Percentiles rank a stretch among this genome's conserved stretches.
phyloP scores from a whole-genome alignment of 2,797 vertebrate genomes.

The Thalassophryne amazonica region DNA sequence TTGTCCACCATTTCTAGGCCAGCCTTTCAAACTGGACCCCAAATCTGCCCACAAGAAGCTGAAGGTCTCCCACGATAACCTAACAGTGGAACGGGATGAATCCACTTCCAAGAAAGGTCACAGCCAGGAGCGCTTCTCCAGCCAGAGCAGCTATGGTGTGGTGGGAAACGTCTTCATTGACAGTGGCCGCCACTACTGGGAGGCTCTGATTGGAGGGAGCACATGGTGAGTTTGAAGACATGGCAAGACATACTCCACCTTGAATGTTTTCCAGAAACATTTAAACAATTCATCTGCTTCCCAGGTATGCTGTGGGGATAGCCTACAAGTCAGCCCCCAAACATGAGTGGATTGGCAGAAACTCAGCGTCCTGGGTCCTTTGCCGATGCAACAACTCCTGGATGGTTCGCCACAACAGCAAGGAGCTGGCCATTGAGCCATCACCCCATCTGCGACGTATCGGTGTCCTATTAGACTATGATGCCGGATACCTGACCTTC shows the following conservation, averaged over 20 bases:
- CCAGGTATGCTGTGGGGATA: constrained; percentile 95
- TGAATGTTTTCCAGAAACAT: too few relatives aligned
- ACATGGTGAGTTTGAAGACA: constrained; percentile 83
- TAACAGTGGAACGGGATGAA: constrained; percentile 96
- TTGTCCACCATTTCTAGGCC: constrained; percentile 73
- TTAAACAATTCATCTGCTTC: background rate
- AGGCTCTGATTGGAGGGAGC: constrained; percentile 95
- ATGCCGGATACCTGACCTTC: constrained; percentile 90
- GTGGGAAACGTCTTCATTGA: constrained; percentile 97
- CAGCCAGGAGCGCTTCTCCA: constrained; percentile 92
- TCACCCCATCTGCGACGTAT: constrained; percentile 92
- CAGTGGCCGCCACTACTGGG: constrained; percentile 98
- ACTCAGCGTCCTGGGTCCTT: constrained; percentile 94
- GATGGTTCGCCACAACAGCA: constrained; percentile 95
- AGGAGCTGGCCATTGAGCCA: constrained; percentile 91
- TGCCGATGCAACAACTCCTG: constrained; percentile 97
- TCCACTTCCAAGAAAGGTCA: constrained; percentile 96
- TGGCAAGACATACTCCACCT: background rate
- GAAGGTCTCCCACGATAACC: constrained; percentile 94
- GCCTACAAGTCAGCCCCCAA: constrained; percentile 96
- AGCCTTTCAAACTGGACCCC: constrained; percentile 96
- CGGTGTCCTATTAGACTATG: constrained; percentile 94
- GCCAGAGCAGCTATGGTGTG: constrained; percentile 95
- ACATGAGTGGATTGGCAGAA: constrained; percentile 98
- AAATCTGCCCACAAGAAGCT: constrained; percentile 97